Percentiles rank a stretch among this genome's conserved stretches.
These are phyloP conservation scores for Bombus vancouverensis DNA, from an alignment of 1,140 invertebrate genomes.

Conservation along the genomic window DNA sequence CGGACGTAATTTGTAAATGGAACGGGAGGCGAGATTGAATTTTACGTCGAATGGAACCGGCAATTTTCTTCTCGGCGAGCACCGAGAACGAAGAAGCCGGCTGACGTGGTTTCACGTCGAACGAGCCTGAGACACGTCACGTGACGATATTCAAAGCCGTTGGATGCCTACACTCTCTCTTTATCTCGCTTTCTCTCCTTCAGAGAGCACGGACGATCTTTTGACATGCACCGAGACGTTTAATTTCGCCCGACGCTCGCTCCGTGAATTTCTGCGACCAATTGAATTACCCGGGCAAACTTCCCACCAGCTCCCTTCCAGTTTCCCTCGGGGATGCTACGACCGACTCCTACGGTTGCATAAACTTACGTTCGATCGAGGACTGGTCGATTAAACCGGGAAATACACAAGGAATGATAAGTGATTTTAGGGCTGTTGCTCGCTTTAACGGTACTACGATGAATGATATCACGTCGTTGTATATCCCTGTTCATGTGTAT, in stretches of 20 bases:
- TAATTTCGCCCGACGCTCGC: constrained; percentile 40
- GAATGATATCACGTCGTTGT: too few species aligned
- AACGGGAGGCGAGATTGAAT: constrained; percentile 71
- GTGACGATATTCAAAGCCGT: constrained; percentile 42
- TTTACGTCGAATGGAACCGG: constrained; percentile 70
- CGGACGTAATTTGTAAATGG: constrained; percentile 73
- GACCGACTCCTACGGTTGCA: constrained; percentile 4
- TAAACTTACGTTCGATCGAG: constrained; percentile 25
- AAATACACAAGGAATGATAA: background rate
- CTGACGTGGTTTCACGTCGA: constrained; percentile 60
- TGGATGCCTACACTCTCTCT: background rate
- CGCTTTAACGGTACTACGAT: too few species aligned
- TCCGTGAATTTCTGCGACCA: constrained; percentile 33
- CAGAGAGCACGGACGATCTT: constrained; percentile 22
- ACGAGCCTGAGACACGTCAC: constrained; percentile 44
- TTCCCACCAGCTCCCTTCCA: constrained; percentile 4
- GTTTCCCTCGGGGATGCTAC: background rate
- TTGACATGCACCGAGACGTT: constrained; percentile 58
- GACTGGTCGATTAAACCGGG: constrained; percentile 4
- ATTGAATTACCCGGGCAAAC: constrained; percentile 53
- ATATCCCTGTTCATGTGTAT: too few species aligned
- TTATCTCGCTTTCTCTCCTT: background rate
- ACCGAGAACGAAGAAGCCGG: constrained; percentile 18
- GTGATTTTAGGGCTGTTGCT: background rate
- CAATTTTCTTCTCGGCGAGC: constrained; percentile 68